Percentiles rank a stretch among this genome's conserved stretches.
Evolutionary conservation across 2,797 vertebrate species (phyloP).

Genomic region (Gastrophryne carolinensis): DNA sequence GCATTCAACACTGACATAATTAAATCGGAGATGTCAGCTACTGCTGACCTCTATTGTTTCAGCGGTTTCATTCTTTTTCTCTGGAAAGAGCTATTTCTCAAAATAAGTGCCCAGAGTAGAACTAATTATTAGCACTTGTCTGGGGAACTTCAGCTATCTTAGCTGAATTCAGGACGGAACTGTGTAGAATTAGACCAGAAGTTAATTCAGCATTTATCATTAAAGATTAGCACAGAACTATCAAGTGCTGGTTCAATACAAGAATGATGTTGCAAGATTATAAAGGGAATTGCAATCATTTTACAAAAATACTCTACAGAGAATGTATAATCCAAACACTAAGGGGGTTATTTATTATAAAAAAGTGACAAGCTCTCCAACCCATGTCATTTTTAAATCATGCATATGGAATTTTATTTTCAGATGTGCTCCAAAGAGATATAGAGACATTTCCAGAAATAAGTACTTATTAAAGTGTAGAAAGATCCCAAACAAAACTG

Average conservation of each 20-base stretch:
- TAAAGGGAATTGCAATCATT: not conserved
- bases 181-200: not conserved
- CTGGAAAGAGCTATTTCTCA: constrained; percentile 22
- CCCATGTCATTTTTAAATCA: no score
- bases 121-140: constrained; percentile 43
- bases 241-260: not conserved
- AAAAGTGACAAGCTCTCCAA: no score
- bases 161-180: constrained; percentile 5
- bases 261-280: not conserved
- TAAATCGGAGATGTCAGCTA: constrained; percentile 36
- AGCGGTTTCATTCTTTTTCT: constrained; percentile 23
- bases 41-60: constrained; percentile 34
- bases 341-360: no score
- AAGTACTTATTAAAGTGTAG: no score
- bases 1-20: constrained; percentile 34
- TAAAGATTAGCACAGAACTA: not conserved
- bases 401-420: no score
- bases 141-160: constrained; percentile 25
- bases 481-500: no score
- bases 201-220: constrained; percentile 4
- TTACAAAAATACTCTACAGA: no score
- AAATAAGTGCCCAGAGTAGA: constrained; percentile 14
- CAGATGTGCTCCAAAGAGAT: no score
- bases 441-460: no score
- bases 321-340: no score